phyloP scores from a whole-genome alignment of 2,888 invertebrate species.

The Alviniconcha strummeri region DNA sequence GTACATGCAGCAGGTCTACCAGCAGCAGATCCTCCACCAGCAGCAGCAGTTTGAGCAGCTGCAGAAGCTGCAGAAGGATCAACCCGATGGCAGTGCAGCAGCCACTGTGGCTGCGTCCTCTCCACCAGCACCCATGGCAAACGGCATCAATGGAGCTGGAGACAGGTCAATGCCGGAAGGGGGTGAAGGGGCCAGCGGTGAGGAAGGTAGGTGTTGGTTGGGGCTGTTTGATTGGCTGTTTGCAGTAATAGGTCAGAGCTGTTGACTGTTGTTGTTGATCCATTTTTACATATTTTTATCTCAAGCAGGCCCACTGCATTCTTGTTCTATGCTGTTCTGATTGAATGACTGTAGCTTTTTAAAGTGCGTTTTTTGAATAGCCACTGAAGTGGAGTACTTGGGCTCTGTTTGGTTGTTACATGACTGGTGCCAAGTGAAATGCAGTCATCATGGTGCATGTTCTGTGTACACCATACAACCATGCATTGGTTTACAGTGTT shows the following conservation, averaged over 20 bases:
- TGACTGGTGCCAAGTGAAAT: too few relatives aligned
- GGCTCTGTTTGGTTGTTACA: not conserved
- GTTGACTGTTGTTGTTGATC: not conserved
- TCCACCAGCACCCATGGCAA: not conserved
- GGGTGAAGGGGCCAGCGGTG: not conserved
- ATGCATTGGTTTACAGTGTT: too few relatives aligned
- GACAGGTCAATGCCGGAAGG: not conserved
- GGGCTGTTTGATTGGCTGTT: not conserved
- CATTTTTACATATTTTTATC: not conserved
- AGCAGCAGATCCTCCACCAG: conserved; percentile 72
- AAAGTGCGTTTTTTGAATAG: too few relatives aligned
- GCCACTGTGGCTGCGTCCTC: not conserved
- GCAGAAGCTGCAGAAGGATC: conserved; percentile 44
- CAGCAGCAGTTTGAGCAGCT: conserved; percentile 76
- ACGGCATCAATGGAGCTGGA: conserved; percentile 2
- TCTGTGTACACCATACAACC: too few relatives aligned
- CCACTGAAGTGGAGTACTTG: too few relatives aligned
- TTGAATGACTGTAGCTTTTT: too few relatives aligned
- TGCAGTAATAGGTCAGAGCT: too few relatives aligned
- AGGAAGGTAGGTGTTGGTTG: conserved; percentile 19
- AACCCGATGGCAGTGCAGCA: not conserved
- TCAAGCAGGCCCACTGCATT: not conserved
- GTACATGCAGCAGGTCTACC: conserved; percentile 94
- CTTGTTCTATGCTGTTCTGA: not conserved
- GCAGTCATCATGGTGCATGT: too few relatives aligned